Evolutionary conservation across 2,113 vertebrate genomes (phyloP).

Genomic region (Perca flavescens): DNA sequence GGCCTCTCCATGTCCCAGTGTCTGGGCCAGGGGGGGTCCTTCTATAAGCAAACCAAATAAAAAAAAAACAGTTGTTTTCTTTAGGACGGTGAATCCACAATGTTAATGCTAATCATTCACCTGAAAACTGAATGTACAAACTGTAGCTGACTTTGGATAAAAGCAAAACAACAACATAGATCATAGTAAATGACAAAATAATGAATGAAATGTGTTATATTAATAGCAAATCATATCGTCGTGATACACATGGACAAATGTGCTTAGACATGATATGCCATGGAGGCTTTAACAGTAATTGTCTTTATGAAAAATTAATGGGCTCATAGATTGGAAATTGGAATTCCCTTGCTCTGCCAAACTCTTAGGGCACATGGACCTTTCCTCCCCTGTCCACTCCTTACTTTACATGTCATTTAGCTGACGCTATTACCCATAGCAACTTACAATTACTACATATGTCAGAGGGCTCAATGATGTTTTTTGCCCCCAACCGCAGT

Average conservation of each 20-base stretch:
- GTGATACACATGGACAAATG: not conserved
- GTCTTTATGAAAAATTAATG: not conserved
- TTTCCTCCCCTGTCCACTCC: not conserved
- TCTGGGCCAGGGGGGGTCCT: conserved; percentile 22
- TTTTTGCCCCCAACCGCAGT: too few relatives aligned
- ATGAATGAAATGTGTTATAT: too few relatives aligned
- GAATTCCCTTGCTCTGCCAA: not conserved
- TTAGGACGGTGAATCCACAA: not conserved
- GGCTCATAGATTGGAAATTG: not conserved
- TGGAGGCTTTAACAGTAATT: not conserved
- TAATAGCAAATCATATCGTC: not conserved
- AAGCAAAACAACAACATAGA: too few relatives aligned
- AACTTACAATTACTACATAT: too few relatives aligned
- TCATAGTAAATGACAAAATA: too few relatives aligned
- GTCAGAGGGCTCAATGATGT: too few relatives aligned
- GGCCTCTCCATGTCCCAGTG: conserved; percentile 7
- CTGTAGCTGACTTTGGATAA: not conserved
- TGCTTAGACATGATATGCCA: not conserved
- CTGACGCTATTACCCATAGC: too few relatives aligned
- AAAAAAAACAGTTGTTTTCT: conserved; percentile 15
- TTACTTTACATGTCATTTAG: too few relatives aligned
- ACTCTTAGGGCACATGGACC: not conserved
- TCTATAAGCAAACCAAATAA: conserved; percentile 34
- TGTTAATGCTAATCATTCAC: conserved; percentile 6
- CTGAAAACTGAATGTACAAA: not conserved